phyloP scores from a whole-genome alignment of 2,888 invertebrate genomes.

The Acronicta alni region DNA sequence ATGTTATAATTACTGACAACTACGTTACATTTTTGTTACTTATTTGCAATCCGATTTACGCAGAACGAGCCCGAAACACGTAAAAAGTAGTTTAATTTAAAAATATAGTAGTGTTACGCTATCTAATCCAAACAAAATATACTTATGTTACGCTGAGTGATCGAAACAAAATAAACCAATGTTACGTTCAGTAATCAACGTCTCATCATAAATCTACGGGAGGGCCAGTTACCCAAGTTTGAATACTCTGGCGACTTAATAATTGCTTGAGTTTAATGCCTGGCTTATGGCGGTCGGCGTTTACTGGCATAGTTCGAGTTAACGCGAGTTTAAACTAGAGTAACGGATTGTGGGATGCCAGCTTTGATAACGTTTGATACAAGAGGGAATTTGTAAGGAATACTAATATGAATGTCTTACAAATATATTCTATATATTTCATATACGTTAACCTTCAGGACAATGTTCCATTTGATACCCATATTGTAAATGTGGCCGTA shows the following conservation, averaged over 20 bases:
- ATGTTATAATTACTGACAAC: no score
- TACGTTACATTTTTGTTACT: no score
- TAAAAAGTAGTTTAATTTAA: no score
- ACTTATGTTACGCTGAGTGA: no score
- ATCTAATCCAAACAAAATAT: constrained; percentile 5
- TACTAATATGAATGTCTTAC: no score
- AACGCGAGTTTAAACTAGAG: constrained; percentile 28
- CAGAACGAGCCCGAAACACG: no score
- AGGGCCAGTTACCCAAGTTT: constrained; percentile 47
- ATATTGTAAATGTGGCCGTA: no score
- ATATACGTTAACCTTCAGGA: no score
- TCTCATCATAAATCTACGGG: constrained; percentile 48
- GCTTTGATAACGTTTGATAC: background rate
- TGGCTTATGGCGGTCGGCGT: constrained; percentile 35
- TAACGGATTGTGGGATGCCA: background rate
- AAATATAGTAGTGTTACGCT: no score
- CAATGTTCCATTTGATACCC: no score
- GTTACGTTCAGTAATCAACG: constrained; percentile 39
- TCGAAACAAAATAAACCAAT: background rate
- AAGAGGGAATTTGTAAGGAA: background rate
- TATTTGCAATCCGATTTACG: no score
- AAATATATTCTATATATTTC: no score
- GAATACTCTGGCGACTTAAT: constrained; percentile 55
- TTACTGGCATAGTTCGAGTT: constrained; percentile 44
- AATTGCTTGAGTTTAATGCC: constrained; percentile 56